Evolutionary conservation across 2,113 vertebrate genomes (phyloP).

Genomic region (Cyanoderma ruficeps): DNA sequence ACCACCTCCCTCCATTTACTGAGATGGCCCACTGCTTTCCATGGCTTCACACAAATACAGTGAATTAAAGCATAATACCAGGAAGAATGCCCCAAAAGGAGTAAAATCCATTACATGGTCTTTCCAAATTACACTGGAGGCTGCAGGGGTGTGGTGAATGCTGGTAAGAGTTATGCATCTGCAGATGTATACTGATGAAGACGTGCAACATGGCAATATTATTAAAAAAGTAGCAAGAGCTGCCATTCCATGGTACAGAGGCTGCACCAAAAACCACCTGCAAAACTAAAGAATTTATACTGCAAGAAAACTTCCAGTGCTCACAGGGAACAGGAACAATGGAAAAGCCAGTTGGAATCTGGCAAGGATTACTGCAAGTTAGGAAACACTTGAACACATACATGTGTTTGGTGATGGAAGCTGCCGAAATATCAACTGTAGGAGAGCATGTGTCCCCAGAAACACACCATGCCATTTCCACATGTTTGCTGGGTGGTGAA

Average conservation of each 20-base stretch:
- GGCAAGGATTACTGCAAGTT: neutral
- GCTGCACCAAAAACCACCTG: neutral
- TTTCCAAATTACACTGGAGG: neutral
- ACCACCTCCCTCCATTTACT: neutral
- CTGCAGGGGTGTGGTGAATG: neutral
- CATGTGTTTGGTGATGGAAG: neutral
- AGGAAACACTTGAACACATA: neutral
- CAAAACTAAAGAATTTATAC: neutral
- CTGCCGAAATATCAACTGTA: neutral
- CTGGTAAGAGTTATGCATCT: neutral
- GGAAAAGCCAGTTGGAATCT: neutral
- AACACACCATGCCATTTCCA: neutral
- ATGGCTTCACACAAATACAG: neutral
- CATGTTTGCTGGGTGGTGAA: neutral
- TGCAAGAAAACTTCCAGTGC: neutral
- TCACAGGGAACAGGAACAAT: neutral
- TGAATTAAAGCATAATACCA: neutral
- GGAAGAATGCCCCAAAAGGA: neutral
- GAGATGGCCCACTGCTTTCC: neutral
- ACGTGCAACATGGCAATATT: neutral
- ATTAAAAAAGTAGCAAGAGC: fast-evolving
- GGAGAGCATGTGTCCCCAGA: neutral
- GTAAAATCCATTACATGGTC: neutral
- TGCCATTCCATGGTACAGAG: neutral
- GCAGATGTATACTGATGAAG: neutral